Base-by-base conservation (phyloP, 2,113 vertebrate species). In the Sula dactylatra region DNA sequence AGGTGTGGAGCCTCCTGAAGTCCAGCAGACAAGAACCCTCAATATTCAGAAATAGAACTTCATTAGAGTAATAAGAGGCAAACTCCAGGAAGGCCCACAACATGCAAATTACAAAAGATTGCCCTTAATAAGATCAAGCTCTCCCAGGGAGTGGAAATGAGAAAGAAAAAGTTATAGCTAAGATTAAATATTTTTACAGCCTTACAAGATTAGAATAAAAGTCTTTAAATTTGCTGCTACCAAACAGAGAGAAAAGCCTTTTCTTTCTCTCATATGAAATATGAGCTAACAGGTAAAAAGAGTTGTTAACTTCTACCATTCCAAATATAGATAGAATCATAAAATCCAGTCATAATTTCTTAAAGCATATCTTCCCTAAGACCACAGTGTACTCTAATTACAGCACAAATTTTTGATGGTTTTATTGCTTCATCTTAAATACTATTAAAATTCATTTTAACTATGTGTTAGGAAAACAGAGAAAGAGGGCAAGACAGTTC, bases 171-270 rank as follows among this genome's bases (percentile, higher is more conserved):
- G 44, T 82, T 93, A 89, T 73, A 88, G 61, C n/a, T 64, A 81
- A 94, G 84, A 95, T 97, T 94, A 95, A 94, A 67, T 88, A 88
- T 93, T 93, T 93, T 96, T 92, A 88, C 47, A 84, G 42, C 86
- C 21, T 91, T 92, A 70, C 16, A 90, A 86, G 64, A 85, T 91
- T 82, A 87, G 45, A 95, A 93, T 77, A n/a, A 84, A 90, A 78
- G 62, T 78, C 78, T 93, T 93, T 88, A 94, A 81, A 96, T 93
- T 93, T 93, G 44, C 74, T 83, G 36, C 66, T 80, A 50, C 79
- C 77, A 80, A n/a, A 84, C 16, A 56, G 58, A 88, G 40, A 83
- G 15, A 74, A 85, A 65, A 84, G 25, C 10, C 11, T 40, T 90
- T 88, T 66, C 56, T 50, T 88, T 50, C 29, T 50, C 24, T 82